A percentile compares a stretch with the other conserved stretches of the same genome.
These are phyloP conservation scores for Phoenicopterus ruber DNA, from an alignment of 2,113 vertebrate genomes.

Conservation along the genomic window DNA sequence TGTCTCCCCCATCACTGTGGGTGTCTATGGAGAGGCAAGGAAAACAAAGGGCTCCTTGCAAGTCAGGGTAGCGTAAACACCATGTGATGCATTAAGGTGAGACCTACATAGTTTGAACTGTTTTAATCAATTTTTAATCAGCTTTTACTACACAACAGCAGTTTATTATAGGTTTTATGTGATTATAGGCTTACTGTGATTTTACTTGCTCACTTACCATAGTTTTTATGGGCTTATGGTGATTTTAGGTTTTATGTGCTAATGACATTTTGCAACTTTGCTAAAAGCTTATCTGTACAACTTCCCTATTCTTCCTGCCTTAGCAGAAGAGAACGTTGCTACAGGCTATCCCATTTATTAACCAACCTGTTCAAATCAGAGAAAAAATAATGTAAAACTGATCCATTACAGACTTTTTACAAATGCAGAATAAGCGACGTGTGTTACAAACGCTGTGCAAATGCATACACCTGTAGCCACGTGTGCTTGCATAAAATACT, in stretches of 20 bases:
- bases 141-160: conserved; percentile 5
- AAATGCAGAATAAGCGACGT: background rate
- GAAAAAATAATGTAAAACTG: background rate
- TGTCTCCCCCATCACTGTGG: background rate
- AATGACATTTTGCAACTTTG: background rate
- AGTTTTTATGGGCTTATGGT: conserved; percentile 14
- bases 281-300: background rate
- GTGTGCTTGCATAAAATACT: background rate
- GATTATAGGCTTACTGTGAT: background rate
- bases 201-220: background rate
- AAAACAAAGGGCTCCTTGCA: background rate
- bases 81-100: background rate
- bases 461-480: background rate
- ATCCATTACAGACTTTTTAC: background rate
- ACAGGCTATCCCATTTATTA: background rate
- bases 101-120: background rate
- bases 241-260: conserved; percentile 6
- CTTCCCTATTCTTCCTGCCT: background rate
- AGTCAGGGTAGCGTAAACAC: background rate
- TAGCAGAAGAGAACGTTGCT: background rate
- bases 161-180: conserved; percentile 31
- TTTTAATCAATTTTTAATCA: conserved; percentile 54
- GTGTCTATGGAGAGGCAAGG: background rate
- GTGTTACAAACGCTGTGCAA: background rate
- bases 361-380: background rate